These are phyloP conservation scores for Holacanthella duospinosa DNA, from an alignment of 2,888 invertebrate species.

Conservation along the genomic window DNA sequence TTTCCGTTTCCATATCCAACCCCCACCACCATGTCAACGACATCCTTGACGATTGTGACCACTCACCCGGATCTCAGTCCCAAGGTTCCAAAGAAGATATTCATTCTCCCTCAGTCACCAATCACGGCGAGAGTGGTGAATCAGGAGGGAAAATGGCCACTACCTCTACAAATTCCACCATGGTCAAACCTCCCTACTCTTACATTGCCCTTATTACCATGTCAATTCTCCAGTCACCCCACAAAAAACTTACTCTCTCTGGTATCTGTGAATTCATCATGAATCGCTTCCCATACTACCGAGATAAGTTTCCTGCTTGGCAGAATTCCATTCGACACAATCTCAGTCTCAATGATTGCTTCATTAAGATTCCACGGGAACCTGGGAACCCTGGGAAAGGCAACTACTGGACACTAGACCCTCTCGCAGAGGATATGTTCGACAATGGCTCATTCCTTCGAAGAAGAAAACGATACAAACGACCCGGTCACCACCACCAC, in stretches of 20 bases:
- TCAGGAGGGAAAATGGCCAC: slow-evolving; percentile 40
- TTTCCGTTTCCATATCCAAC: background rate
- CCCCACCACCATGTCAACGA: slow-evolving; percentile 10
- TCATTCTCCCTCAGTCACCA: slow-evolving; percentile 16
- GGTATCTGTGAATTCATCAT: slow-evolving; percentile 99
- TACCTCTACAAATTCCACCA: slow-evolving; percentile 41
- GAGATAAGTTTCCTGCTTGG: slow-evolving; percentile 98
- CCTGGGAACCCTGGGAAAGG: slow-evolving; percentile 94
- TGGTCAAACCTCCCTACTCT: slow-evolving; percentile 95
- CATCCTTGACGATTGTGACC: background rate
- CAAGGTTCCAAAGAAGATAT: slow-evolving; percentile 12
- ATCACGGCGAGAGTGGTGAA: slow-evolving; percentile 36
- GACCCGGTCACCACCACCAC: slow-evolving; percentile 27
- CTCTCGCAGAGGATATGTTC: slow-evolving; percentile 97
- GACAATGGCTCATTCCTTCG: slow-evolving; percentile 96
- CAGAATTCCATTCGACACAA: slow-evolving; percentile 95
- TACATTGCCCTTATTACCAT: slow-evolving; percentile 98
- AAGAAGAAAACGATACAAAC: slow-evolving; percentile 62
- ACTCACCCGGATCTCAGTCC: slow-evolving; percentile 13
- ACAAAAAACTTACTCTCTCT: slow-evolving; percentile 90
- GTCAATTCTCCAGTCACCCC: slow-evolving; percentile 93
- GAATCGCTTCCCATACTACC: slow-evolving; percentile 92
- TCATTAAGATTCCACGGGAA: slow-evolving; percentile 94
- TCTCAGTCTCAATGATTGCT: slow-evolving; percentile 92
- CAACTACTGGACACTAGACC: slow-evolving; percentile 94